Percentiles rank a stretch among this genome's conserved stretches.
Conservation (phyloP, 2,888 invertebrate species). For the Erebia palarica region DNA sequence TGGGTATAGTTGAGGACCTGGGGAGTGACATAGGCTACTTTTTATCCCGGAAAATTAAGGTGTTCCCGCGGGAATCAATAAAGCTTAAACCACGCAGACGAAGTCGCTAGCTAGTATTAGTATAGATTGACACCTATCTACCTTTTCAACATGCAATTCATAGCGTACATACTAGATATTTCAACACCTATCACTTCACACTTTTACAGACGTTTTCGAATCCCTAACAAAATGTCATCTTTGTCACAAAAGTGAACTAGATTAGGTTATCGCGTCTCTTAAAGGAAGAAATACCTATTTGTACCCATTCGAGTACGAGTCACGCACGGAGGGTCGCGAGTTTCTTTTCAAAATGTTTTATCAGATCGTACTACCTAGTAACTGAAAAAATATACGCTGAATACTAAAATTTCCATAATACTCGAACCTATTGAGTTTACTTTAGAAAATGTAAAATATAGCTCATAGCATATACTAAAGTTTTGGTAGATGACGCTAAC, state of each 20-base stretch:
- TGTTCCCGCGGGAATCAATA: too few relatives aligned
- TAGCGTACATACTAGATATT: too few relatives aligned
- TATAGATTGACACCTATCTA: too few relatives aligned
- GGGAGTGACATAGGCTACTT: too few relatives aligned
- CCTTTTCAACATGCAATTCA: too few relatives aligned
- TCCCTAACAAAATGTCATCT: constrained; percentile 26
- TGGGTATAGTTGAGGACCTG: too few relatives aligned
- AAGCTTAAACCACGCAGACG: too few relatives aligned
- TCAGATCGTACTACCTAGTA: constrained; percentile 23
- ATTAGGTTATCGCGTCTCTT: constrained; percentile 28
- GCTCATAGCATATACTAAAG: too few relatives aligned
- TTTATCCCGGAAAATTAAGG: too few relatives aligned
- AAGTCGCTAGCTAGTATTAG: too few relatives aligned
- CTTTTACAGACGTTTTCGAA: constrained; percentile 12
- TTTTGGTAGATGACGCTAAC: too few relatives aligned
- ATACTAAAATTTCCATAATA: not conserved
- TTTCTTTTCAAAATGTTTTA: constrained; percentile 22
- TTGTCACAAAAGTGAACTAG: constrained; percentile 29
- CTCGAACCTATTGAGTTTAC: not conserved
- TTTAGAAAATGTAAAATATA: too few relatives aligned
- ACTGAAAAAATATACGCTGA: constrained; percentile 23
- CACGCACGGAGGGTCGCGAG: constrained; percentile 33
- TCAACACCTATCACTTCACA: constrained; percentile 22
- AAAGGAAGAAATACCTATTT: constrained; percentile 19
- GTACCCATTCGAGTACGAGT: constrained; percentile 37